Conservation (phyloP, 2,797 vertebrate genomes). For the Hybognathus amarus region DNA sequence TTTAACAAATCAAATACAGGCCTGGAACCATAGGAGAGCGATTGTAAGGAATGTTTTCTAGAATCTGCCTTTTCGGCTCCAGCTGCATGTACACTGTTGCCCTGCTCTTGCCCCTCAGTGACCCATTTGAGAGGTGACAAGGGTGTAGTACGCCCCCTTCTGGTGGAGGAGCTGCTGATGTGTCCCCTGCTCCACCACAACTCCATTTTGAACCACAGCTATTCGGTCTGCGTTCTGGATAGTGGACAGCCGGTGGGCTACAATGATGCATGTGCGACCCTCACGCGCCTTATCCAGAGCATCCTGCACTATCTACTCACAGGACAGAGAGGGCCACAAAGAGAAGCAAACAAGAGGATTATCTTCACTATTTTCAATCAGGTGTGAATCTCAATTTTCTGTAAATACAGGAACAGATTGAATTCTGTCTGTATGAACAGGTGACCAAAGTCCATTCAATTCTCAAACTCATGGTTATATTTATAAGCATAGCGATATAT, state of each 20-base stretch:
- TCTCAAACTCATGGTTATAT: background rate
- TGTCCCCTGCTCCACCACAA: constrained; percentile 84
- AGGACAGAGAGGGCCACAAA: background rate
- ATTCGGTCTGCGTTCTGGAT: constrained; percentile 91
- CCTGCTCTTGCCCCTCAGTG: background rate
- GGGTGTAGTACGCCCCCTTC: constrained; percentile 85
- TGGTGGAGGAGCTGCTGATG: constrained; percentile 90
- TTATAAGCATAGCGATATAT: background rate
- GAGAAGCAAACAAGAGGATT: background rate
- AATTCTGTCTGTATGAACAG: background rate
- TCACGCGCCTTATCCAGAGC: constrained; percentile 89
- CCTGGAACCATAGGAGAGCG: background rate
- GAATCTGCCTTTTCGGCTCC: background rate
- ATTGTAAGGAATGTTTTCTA: background rate
- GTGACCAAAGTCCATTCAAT: background rate
- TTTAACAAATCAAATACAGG: background rate
- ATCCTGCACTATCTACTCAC: constrained; percentile 88
- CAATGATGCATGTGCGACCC: constrained; percentile 91
- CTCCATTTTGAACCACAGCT: constrained; percentile 85
- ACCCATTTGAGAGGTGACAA: constrained; percentile 85
- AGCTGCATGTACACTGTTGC: background rate
- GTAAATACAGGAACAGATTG: too few species aligned
- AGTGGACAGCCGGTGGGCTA: constrained; percentile 93
- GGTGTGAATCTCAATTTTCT: background rate
- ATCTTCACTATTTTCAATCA: background rate